Base-by-base conservation (phyloP, 2,113 vertebrate species). In the Pituophis catenifer region DNA sequence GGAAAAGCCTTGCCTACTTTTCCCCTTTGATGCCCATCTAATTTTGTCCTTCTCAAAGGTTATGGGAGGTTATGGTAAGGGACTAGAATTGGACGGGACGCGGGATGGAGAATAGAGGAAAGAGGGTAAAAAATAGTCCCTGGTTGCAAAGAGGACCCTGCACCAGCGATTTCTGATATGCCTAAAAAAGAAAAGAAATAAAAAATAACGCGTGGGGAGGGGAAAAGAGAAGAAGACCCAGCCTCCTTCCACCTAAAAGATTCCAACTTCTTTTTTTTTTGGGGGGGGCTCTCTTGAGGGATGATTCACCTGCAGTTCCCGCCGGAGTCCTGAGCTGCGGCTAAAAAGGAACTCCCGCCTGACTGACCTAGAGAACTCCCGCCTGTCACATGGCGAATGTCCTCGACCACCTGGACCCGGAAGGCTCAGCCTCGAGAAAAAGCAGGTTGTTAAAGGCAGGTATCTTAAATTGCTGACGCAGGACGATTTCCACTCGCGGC, bases 1-100 rank as follows among this genome's bases (percentile, higher is more conserved):
- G 17, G 5, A 23, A 89, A 95, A 88, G 65, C 96, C 89, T 62
- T 87, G 92, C 93, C 94, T 94, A 93, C 91, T 96, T 96, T 96
- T 94, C 91, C 93, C 92, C 93, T 91, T 96, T 94, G 93, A 94
- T 97, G 97, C 97, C 95, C 95, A 93, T 97, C 96, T 94, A 96
- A 70, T 92, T 95, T 86, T 94, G 10, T 26, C 85, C 95, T 95
- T 92, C 19, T 95, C 91, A 95, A 29, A 96, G 96, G 89, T 93
- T 92, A 90, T 17, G 93, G 94, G 91, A 87, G 53, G 26, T 38
- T 7, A 38, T 24, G 6, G 58, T 90, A 26, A 58, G 3, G 59
- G 50, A 53, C 33, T 33, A 15, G 54, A 70, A n/a, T 3, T 8
- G 33, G 17, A 6, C 91, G 57, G 93, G 58, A 8, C 91, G 59